Percentiles rank a stretch among this genome's conserved stretches.
Conservation (phyloP, 2,888 invertebrate genomes). For the Ceraclea dissimilis region DNA sequence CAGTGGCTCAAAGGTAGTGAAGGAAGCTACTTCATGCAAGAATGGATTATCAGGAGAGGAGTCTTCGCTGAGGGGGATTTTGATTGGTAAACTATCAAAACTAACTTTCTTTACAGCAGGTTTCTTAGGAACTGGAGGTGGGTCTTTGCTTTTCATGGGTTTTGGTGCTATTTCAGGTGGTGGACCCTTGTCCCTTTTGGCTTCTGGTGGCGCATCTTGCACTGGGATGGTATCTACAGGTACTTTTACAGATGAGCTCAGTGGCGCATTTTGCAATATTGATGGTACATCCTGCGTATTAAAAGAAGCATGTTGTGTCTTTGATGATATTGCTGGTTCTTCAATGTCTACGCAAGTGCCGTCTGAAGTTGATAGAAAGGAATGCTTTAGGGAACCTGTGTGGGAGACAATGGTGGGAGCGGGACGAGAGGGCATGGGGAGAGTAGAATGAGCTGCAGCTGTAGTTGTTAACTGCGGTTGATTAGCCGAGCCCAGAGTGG, state of each 20-base stretch:
- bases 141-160: neutral
- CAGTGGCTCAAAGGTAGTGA: neutral
- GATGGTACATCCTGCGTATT: neutral
- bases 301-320: neutral
- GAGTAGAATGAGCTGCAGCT: constrained; percentile 29
- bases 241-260: neutral
- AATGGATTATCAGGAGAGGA: constrained; percentile 2
- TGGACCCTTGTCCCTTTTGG: neutral
- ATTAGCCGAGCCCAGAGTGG: constrained; percentile 17
- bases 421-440: constrained; percentile 30
- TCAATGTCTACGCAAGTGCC: constrained; percentile 21
- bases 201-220: neutral
- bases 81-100: constrained; percentile 20
- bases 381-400: constrained; percentile 12
- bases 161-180: constrained; percentile 10
- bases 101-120: constrained; percentile 23
- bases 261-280: neutral
- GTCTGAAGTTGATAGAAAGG: neutral
- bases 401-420: constrained; percentile 26
- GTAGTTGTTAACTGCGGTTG: constrained; percentile 22
- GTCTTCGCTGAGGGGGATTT: neutral
- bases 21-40: constrained; percentile 17
- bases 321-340: neutral
- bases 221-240: neutral
- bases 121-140: constrained; percentile 18